phyloP scores from a whole-genome alignment of 2,113 vertebrate genomes.

The Heteronetta atricapilla region DNA sequence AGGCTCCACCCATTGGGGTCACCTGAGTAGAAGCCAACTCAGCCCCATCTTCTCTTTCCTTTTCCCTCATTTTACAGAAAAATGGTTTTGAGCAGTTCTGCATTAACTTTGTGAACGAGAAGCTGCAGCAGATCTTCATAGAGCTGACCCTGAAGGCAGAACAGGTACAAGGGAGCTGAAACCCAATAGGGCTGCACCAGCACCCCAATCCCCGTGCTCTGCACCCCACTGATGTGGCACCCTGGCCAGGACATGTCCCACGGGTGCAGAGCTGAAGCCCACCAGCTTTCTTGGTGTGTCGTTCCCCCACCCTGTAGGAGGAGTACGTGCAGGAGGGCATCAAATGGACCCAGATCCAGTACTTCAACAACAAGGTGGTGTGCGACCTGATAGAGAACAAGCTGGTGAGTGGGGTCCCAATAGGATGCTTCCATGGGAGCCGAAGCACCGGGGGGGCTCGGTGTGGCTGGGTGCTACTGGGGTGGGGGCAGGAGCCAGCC shows the following conservation, averaged over 20 bases:
- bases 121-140: constrained; percentile 98
- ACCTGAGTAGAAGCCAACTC: background rate
- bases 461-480: background rate
- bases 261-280: accelerated
- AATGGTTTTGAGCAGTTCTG: constrained; percentile 99
- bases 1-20: background rate
- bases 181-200: background rate
- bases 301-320: constrained; percentile 78
- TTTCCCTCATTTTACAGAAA: constrained; percentile 75
- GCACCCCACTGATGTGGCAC: too few species aligned
- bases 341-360: constrained; percentile 94
- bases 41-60: background rate
- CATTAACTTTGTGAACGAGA: constrained; percentile 98
- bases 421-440: accelerated
- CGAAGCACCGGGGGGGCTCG: accelerated
- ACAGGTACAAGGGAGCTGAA: constrained; percentile 78
- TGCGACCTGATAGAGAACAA: constrained; percentile 99
- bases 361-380: constrained; percentile 99
- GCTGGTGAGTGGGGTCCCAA: constrained; percentile 79
- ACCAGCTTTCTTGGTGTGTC: background rate
- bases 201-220: background rate
- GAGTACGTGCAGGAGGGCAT: constrained; percentile 98
- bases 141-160: constrained; percentile 97
- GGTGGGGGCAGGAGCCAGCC: background rate
- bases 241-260: background rate